Conservation (phyloP, 2,113 vertebrate genomes). For the Gallinago undulata region DNA sequence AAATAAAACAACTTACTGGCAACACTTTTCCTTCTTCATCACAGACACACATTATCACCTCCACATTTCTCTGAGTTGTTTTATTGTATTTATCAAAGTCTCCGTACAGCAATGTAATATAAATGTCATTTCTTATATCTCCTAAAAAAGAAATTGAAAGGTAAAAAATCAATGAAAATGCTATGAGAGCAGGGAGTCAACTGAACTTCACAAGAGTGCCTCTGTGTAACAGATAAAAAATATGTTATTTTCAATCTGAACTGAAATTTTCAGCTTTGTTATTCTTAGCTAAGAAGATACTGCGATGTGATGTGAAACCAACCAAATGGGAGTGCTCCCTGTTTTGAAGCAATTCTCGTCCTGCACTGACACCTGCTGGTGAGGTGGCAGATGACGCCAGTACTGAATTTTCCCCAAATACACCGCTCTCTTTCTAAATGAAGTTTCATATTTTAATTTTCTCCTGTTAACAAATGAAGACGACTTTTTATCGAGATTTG, state of each 20-base stretch:
- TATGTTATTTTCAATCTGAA: not conserved
- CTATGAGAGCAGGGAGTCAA: not conserved
- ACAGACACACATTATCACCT: constrained; percentile 97
- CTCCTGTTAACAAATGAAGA: not conserved
- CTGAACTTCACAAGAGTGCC: not conserved
- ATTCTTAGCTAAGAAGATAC: not conserved
- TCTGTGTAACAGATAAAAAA: not conserved
- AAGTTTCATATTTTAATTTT: not conserved
- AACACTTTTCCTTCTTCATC: constrained; percentile 91
- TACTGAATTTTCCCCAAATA: not conserved
- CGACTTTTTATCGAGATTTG: not conserved
- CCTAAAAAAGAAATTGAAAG: constrained; percentile 66
- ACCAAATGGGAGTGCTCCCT: not conserved
- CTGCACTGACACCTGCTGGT: constrained; percentile 79
- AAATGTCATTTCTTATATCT: constrained; percentile 97
- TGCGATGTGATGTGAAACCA: not conserved
- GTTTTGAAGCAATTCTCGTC: constrained; percentile 40
- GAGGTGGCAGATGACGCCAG: not conserved
- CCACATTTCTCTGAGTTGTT: constrained; percentile 96
- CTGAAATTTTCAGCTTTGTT: not conserved
- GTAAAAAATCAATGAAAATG: not conserved
- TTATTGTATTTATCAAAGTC: constrained; percentile 99
- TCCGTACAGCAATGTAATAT: constrained; percentile 88
- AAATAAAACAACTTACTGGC: constrained; percentile 75
- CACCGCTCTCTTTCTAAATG: no score